Base-by-base conservation (phyloP, 1,140 invertebrate species). In the Holotrichia oblita region DNA sequence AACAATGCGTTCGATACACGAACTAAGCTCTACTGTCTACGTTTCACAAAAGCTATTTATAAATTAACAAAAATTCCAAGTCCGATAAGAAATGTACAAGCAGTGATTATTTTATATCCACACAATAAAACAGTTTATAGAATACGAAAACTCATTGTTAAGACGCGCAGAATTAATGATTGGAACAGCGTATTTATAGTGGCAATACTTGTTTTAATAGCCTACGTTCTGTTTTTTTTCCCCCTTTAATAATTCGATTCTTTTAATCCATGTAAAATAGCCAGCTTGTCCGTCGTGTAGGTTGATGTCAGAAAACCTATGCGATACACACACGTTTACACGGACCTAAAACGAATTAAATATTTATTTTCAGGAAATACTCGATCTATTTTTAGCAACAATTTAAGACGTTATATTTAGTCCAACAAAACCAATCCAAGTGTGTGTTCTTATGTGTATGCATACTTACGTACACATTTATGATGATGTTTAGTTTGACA, bases 301-400 rank as follows among this genome's bases (percentile, higher is more conserved):
- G 44, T n/a, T n/a, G 12, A 48, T 10, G n/a, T 3, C 44, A 10
- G 44, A 48, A 48, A 48, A 48, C 44, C 44, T 48, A 48, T 48
- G 2, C 4, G 12, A 12, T 48, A 48, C 44, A 48, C n/a, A 48
- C 44, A 48, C 44, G 44, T 48, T 14, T n/a, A 9, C 44, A 12
- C n/a, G 44, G 44, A 48, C 44, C 44, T 48, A 48, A 12, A 48
- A 48, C 44, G 44, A 48, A 48, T 48, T 48, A 48, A 48, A 48
- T 48, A 48, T 48, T 48, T 48, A 48, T 48, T 48, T 48, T 48
- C 44, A 48, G 44, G 44, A 48, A 48, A 48, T 48, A 48, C 44
- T 10, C n/a, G 44, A n/a, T n/a, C 44, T 48, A 48, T 48, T 48
- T 48, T 14, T 48, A 48, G 44, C 12, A 48, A 48, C 44, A 48